Evolutionary conservation across 2,797 vertebrate species (phyloP).

Genomic region (Coregonus ussuriensis): DNA sequence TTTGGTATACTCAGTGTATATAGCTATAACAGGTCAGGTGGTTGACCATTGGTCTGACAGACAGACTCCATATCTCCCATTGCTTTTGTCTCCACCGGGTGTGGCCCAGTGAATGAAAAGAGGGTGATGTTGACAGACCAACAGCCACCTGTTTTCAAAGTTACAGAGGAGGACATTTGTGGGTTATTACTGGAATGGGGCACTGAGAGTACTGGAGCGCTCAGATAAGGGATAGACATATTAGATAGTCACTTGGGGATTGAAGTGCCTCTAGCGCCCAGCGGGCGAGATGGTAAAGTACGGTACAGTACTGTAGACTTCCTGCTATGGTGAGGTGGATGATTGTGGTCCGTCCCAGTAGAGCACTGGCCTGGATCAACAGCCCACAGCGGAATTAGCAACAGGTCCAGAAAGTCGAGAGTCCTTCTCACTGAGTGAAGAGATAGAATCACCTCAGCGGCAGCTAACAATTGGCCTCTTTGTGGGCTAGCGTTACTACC

Average conservation of each 20-base stretch:
- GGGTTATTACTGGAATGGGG: not conserved
- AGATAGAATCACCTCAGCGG: constrained; percentile 68
- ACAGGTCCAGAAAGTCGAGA: constrained; percentile 20
- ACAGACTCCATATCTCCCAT: not conserved
- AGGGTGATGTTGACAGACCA: constrained; percentile 1
- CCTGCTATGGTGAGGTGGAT: not conserved
- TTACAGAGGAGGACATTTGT: not conserved
- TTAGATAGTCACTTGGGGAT: not conserved
- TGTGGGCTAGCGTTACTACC: constrained; percentile 68
- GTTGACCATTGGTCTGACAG: constrained; percentile 4
- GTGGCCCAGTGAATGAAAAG: constrained; percentile 3
- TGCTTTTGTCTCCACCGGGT: not conserved
- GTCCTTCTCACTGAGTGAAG: constrained; percentile 52
- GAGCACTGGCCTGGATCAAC: constrained; percentile 30
- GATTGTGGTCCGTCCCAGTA: not conserved
- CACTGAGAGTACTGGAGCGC: not conserved
- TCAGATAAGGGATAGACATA: not conserved
- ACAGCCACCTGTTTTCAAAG: constrained; percentile 16
- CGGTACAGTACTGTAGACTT: not conserved
- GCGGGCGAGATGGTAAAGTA: not conserved
- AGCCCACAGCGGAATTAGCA: constrained; percentile 59
- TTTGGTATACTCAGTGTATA: too few relatives aligned
- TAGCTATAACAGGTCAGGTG: not conserved
- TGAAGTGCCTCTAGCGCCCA: constrained; percentile 30
- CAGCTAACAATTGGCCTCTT: constrained; percentile 72